Evolutionary conservation across 2,888 invertebrate genomes (phyloP), one percentile per base, ranked within the genome.

Genomic region (Pollenia labialis): DNA sequence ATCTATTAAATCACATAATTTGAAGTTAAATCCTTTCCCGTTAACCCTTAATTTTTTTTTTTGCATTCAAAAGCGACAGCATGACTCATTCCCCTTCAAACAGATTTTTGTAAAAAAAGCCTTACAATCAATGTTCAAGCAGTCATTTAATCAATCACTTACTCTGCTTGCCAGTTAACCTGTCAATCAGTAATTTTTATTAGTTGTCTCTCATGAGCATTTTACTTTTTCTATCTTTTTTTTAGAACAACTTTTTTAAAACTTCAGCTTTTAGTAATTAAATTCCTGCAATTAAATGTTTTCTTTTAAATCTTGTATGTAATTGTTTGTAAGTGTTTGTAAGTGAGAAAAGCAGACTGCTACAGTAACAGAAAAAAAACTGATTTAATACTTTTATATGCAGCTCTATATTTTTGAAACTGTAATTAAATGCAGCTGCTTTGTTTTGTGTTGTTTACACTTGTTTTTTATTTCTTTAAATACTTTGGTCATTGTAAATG

Each of bases 341-440:
- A n/a, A n/a, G n/a, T 75, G 10, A n/a, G 50, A 56, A 52, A 14
- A n/a, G 16, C 3, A 52, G 8, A 71, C 68, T 60, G 81, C 76
- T 44, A 23, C 71, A 60, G 10, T 62, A 66, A 46, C 42, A 54
- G n/a, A 62, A 69, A 12, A 44, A 68, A 32, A 46, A 74, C 40
- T 32, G 6, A 16, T 44, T 50, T 42, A 6, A 16, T 56, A 32
- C 2, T 18, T 40, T 32, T 58, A 44, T 46, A 48, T 46, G 66
- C 76, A 80, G 58, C 64, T 76, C 62, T 60, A 48, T 71, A 32
- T 32, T 32, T 76, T 81, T 80, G 40, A 44, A 50, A 56, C 42
- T 58, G 68, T 48, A 64, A 80, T 40, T 46, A 42, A 81, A 48
- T 69, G 81, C 85, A 85, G 81, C 72, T 64, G 69, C 58, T 79